A percentile compares a stretch with the other conserved stretches of the same genome.
phyloP scores from a whole-genome alignment of 92 coral and sea anemone species.

The Pocillopora grandis region DNA sequence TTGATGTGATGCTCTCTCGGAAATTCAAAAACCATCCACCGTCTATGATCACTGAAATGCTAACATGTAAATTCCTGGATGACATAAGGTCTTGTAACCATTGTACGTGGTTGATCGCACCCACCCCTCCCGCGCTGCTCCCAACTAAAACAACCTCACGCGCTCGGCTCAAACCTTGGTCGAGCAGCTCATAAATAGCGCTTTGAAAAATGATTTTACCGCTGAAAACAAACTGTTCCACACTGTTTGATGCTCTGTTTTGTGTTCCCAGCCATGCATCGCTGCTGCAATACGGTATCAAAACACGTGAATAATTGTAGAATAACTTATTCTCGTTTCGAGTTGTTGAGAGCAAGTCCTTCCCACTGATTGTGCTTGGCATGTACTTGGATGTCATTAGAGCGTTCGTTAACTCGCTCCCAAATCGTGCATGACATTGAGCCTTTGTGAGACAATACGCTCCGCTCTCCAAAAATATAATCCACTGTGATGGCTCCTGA shows the following conservation, averaged over 20 bases:
- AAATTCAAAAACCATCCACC: constrained; percentile 68
- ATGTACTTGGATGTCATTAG: constrained; percentile 56
- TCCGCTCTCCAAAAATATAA: constrained; percentile 66
- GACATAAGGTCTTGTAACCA: constrained; percentile 30
- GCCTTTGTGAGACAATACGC: constrained; percentile 49
- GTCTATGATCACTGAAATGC: constrained; percentile 44
- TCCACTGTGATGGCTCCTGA: constrained; percentile 37
- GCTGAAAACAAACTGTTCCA: constrained; percentile 45
- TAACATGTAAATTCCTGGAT: constrained; percentile 12
- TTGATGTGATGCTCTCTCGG: constrained; percentile 45
- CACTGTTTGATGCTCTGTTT: neutral
- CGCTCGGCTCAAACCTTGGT: constrained; percentile 12
- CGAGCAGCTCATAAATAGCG: constrained; percentile 48
- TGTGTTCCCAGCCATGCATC: constrained; percentile 60
- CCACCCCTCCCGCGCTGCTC: constrained; percentile 63
- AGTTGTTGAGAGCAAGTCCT: constrained; percentile 49
- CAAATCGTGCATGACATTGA: constrained; percentile 50
- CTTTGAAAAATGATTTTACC: constrained; percentile 62
- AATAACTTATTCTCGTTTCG: constrained; percentile 30
- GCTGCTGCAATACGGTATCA: constrained; percentile 67
- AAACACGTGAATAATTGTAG: constrained; percentile 48
- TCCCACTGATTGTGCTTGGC: constrained; percentile 48
- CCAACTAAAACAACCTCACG: constrained; percentile 51
- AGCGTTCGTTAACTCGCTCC: constrained; percentile 33
- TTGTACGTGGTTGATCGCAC: constrained; percentile 44